Evolutionary conservation across 2,888 invertebrate species (phyloP).

Genomic region (Aethes cnicana): DNA sequence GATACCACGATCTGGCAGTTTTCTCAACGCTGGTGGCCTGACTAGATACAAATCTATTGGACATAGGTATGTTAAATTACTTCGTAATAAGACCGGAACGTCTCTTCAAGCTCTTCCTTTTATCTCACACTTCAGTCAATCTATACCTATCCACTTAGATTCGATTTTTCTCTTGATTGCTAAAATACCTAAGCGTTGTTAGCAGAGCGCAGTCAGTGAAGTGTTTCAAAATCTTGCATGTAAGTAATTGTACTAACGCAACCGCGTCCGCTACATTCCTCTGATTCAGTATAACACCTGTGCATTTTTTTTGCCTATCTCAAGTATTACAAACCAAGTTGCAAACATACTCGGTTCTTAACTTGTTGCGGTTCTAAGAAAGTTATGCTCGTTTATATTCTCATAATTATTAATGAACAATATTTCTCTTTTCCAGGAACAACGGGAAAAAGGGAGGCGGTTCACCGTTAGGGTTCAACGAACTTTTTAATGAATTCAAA

Average conservation of each 20-base stretch:
- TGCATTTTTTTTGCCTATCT: constrained; percentile 38
- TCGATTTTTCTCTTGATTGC: constrained; percentile 50
- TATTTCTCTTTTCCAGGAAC: constrained; percentile 67
- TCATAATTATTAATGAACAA: constrained; percentile 24
- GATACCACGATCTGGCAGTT: constrained; percentile 92
- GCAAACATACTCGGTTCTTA: constrained; percentile 19
- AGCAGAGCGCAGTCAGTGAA: constrained; percentile 61
- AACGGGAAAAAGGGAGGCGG: constrained; percentile 86
- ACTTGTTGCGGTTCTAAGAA: constrained; percentile 2
- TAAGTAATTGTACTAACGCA: constrained; percentile 64
- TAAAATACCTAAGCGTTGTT: constrained; percentile 52
- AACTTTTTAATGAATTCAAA: constrained; percentile 93
- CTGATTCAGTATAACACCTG: constrained; percentile 52
- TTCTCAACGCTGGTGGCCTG: constrained; percentile 90
- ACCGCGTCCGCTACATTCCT: constrained; percentile 71
- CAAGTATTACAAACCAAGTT: constrained; percentile 41
- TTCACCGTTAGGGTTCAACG: constrained; percentile 92
- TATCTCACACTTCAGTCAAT: constrained; percentile 46
- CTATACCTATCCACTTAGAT: constrained; percentile 32
- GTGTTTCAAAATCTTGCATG: constrained; percentile 69
- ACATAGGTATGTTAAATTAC: constrained; percentile 85
- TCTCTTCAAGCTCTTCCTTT: constrained; percentile 50
- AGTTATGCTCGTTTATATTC: neutral
- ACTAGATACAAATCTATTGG: constrained; percentile 88
- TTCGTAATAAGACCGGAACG: too few relatives aligned